Percentiles rank a stretch among this genome's conserved stretches.
Evolutionary conservation across 2,797 vertebrate genomes (phyloP).

Genomic region (Oryzias sinensis): DNA sequence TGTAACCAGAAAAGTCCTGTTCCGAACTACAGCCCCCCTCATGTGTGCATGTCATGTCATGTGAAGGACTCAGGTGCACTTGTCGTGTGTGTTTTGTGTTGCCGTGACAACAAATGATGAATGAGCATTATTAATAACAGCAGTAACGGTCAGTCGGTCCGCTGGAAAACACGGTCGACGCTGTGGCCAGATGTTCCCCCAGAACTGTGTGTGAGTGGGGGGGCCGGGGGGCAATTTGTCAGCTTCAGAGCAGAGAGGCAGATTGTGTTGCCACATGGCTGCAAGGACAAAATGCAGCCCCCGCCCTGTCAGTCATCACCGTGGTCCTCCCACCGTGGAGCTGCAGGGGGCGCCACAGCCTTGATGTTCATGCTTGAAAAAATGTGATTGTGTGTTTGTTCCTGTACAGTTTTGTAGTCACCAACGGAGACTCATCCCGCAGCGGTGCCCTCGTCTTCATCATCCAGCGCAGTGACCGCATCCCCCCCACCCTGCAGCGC

Average conservation of each 20-base stretch:
- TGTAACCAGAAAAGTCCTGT: no score
- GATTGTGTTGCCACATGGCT: slow-evolving; percentile 66
- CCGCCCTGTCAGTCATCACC: not conserved
- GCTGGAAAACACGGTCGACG: slow-evolving; percentile 44
- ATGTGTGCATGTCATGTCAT: not conserved
- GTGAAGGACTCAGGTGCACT: not conserved
- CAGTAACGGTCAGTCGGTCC: slow-evolving; percentile 58
- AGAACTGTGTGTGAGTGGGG: slow-evolving; percentile 35
- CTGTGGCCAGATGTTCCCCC: slow-evolving; percentile 70
- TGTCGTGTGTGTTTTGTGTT: slow-evolving; percentile 14
- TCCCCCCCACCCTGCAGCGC: slow-evolving; percentile 61
- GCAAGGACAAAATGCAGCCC: slow-evolving; percentile 17
- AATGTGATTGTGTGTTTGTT: no score
- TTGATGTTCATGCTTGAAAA: not conserved
- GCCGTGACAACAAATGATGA: slow-evolving; percentile 76
- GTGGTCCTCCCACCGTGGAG: not conserved
- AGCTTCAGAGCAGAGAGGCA: slow-evolving; percentile 50
- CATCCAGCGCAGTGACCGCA: slow-evolving; percentile 64
- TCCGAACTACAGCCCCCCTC: not conserved
- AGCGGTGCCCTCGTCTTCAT: slow-evolving; percentile 51
- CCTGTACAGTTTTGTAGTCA: slow-evolving; percentile 74
- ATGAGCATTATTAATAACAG: slow-evolving; percentile 75
- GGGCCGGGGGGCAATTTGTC: slow-evolving; percentile 46
- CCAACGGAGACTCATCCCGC: slow-evolving; percentile 68
- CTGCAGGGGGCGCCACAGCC: slow-evolving; percentile 2